Conservation (phyloP, 2,113 vertebrate species). For the Toxotes chatareus region DNA sequence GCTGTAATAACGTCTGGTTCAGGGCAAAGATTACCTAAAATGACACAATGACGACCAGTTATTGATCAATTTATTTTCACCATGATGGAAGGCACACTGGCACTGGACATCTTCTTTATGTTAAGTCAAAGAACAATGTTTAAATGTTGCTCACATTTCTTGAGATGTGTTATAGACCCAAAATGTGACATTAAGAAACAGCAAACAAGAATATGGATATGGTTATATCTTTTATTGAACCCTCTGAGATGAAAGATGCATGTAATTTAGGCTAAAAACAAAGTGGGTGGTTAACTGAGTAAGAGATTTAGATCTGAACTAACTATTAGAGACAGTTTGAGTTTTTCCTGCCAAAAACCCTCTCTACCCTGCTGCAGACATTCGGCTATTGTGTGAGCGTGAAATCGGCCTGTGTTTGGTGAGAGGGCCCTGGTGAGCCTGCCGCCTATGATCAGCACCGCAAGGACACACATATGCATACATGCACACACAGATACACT, state of each 20-base stretch:
- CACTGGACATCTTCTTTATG: too few species aligned
- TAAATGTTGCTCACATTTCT: too few species aligned
- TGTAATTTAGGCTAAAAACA: neutral
- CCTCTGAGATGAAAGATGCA: neutral
- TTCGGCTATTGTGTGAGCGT: slow-evolving; percentile 58
- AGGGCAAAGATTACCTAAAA: slow-evolving; percentile 91
- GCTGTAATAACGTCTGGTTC: slow-evolving; percentile 91
- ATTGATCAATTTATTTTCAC: neutral
- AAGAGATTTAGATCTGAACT: slow-evolving; percentile 3
- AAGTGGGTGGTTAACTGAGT: neutral
- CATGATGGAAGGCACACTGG: too few species aligned
- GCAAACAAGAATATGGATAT: too few species aligned
- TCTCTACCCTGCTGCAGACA: slow-evolving; percentile 30
- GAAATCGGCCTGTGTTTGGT: slow-evolving; percentile 74
- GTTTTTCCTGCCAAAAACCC: slow-evolving; percentile 10
- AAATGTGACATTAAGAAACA: too few species aligned
- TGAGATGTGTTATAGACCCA: too few species aligned
- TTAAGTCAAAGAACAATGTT: too few species aligned
- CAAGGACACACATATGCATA: slow-evolving; percentile 46
- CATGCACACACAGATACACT: slow-evolving; percentile 33
- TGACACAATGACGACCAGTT: slow-evolving; percentile 13
- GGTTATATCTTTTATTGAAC: neutral
- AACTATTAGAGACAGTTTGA: slow-evolving; percentile 20
- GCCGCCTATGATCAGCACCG: slow-evolving; percentile 61
- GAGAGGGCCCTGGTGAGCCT: slow-evolving; percentile 60